Evolutionary conservation across 2,888 invertebrate genomes (phyloP), one percentile per base, ranked within the genome.

Genomic region (Tiliacea aurago): DNA sequence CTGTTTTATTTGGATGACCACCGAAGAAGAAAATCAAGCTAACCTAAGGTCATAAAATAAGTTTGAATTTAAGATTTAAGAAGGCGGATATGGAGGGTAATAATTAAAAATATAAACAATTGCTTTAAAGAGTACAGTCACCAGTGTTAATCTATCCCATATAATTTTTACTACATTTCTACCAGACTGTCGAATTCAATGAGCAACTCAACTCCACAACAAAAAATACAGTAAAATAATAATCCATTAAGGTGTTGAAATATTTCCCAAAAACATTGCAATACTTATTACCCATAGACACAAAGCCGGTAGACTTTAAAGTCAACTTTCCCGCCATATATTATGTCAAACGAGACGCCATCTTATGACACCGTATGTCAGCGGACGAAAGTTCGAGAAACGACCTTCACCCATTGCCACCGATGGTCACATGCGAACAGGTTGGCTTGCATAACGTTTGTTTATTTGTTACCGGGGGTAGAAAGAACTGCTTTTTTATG

Each of bases 321-420:
- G 56, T 62, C 55, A 63, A 81, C 67, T 80, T 82, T 82, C 78
- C 71, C 78, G 82, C 78, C 71, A 69, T 70, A 47, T 41, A 5
- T 18, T 65, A 78, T 75, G 75, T 79, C 74, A 78, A 74, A 70
- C 53, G 73, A 72, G 73, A 64, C 75, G 76, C 73, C 74, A 72
- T 70, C 73, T 82, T 71, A 71, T 82, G 76, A 81, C 81, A 70
- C 41, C 68, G 49, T 33, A 65, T 83, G 70, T 69, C 83, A 80
- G 65, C 80, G 81, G 84, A 88, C 89, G 90, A 93, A 93, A 91
- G 92, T 93, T 91, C 91, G 90, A 90, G 87, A 89, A 85, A 86
- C 91, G 93, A 92, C 94, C 95, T 94, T 95, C 94, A 95, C 94
- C 94, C 87, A 92, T 85, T 92, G 91, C 90, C 91, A 86, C 90